Conservation (phyloP, 2,797 vertebrate species). For the Eidolon dupreanum region DNA sequence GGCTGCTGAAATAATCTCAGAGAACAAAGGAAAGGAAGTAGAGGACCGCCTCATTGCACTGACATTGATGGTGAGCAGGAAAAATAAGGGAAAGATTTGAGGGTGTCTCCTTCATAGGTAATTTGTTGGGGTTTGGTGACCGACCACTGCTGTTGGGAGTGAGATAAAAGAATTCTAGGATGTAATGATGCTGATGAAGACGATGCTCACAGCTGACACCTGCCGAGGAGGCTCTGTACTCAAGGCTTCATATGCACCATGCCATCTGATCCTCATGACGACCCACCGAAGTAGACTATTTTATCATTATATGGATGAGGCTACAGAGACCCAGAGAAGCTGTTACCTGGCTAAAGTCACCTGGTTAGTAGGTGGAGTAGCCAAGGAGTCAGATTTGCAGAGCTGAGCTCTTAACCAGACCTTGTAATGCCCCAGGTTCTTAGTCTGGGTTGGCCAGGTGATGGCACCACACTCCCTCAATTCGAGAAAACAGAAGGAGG, state of each 20-base stretch:
- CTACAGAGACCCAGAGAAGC: background rate
- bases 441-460: background rate
- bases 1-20: background rate
- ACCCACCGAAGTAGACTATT: background rate
- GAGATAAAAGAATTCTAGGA: background rate
- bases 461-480: background rate
- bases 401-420: background rate
- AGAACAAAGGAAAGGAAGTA: background rate
- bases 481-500: background rate
- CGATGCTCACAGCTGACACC: rapidly evolving
- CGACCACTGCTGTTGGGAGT: background rate
- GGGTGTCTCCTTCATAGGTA: background rate
- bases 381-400: background rate
- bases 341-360: background rate
- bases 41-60: background rate
- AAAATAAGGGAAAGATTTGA: background rate
- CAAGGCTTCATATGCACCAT: background rate
- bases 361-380: background rate
- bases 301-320: background rate
- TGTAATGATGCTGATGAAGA: background rate
- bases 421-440: background rate
- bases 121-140: background rate
- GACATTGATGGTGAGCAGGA: background rate
- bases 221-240: background rate
- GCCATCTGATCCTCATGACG: background rate